Evolutionary conservation across 2,797 vertebrate genomes (phyloP).

Genomic region (Phylloscopus collybita): DNA sequence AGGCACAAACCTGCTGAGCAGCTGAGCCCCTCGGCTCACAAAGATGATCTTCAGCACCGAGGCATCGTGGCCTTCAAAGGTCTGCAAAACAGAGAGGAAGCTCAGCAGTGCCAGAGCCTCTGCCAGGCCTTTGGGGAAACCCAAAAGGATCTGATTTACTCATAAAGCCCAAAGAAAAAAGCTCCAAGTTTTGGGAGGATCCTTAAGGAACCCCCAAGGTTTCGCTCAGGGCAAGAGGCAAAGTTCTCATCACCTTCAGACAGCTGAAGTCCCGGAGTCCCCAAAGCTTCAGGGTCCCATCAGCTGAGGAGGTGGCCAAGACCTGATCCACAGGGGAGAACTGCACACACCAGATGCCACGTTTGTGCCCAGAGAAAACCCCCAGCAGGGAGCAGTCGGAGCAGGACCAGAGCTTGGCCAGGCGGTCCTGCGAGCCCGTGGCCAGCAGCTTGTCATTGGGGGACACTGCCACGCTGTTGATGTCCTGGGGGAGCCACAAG

Average conservation of each 20-base stretch:
- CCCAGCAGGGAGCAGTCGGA: slow-evolving; percentile 82
- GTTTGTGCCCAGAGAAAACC: slow-evolving; percentile 88
- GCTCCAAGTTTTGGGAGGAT: neutral
- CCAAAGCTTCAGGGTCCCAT: slow-evolving; percentile 92
- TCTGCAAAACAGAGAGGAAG: slow-evolving; percentile 74
- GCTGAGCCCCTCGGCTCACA: slow-evolving; percentile 90
- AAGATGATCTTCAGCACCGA: slow-evolving; percentile 94
- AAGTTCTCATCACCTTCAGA: slow-evolving; percentile 84
- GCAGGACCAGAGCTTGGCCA: slow-evolving; percentile 91
- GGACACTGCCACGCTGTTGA: slow-evolving; percentile 91
- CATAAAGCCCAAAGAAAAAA: neutral
- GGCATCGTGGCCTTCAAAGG: slow-evolving; percentile 95
- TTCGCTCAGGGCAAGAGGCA: neutral
- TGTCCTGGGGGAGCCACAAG: slow-evolving; percentile 78
- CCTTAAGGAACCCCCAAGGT: neutral
- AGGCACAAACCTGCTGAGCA: slow-evolving; percentile 87
- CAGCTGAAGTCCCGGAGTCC: slow-evolving; percentile 92
- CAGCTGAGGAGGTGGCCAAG: slow-evolving; percentile 90
- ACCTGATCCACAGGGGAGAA: slow-evolving; percentile 96
- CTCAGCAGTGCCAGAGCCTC: neutral
- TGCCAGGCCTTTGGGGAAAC: neutral
- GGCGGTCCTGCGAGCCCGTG: slow-evolving; percentile 93
- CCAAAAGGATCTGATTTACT: neutral
- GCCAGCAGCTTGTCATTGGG: slow-evolving; percentile 95
- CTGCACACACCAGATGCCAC: slow-evolving; percentile 92